Conservation (phyloP, 2,797 vertebrate genomes). For the Poecilia picta region DNA sequence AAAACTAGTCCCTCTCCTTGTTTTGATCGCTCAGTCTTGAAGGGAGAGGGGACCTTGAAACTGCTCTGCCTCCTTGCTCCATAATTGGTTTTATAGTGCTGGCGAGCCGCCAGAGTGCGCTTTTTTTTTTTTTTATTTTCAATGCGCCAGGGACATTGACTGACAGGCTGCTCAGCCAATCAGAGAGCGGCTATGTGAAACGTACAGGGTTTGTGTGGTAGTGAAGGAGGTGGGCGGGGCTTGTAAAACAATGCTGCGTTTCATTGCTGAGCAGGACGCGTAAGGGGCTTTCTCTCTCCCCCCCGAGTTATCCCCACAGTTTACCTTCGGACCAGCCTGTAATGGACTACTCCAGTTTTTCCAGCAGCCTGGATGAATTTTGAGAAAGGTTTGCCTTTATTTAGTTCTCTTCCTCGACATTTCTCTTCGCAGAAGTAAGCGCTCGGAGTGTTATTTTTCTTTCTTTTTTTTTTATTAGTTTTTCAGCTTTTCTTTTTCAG, state of each 20-base stretch:
- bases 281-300: slow-evolving; percentile 72
- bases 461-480: background rate
- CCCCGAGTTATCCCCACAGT: slow-evolving; percentile 71
- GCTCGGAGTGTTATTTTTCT: slow-evolving; percentile 49
- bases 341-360: slow-evolving; percentile 86
- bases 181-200: slow-evolving; percentile 12
- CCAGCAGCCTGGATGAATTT: slow-evolving; percentile 80
- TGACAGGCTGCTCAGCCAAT: slow-evolving; percentile 79
- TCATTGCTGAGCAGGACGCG: slow-evolving; percentile 86
- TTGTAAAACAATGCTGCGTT: slow-evolving; percentile 91
- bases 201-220: slow-evolving; percentile 45
- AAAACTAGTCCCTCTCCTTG: slow-evolving; percentile 57
- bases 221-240: slow-evolving; percentile 75
- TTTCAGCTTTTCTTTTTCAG: slow-evolving; percentile 9
- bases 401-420: slow-evolving; percentile 54
- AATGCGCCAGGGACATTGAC: slow-evolving; percentile 74
- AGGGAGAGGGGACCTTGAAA: slow-evolving; percentile 89
- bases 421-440: slow-evolving; percentile 82
- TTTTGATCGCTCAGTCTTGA: slow-evolving; percentile 86
- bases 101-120: slow-evolving; percentile 86
- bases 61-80: slow-evolving; percentile 83
- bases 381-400: slow-evolving; percentile 75
- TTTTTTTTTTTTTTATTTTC: slow-evolving; percentile 1
- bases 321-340: slow-evolving; percentile 86
- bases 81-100: slow-evolving; percentile 93